These are phyloP conservation scores for Pseudocheirus occidentalis DNA, from an alignment of 2,797 vertebrate genomes.

Conservation along the genomic window DNA sequence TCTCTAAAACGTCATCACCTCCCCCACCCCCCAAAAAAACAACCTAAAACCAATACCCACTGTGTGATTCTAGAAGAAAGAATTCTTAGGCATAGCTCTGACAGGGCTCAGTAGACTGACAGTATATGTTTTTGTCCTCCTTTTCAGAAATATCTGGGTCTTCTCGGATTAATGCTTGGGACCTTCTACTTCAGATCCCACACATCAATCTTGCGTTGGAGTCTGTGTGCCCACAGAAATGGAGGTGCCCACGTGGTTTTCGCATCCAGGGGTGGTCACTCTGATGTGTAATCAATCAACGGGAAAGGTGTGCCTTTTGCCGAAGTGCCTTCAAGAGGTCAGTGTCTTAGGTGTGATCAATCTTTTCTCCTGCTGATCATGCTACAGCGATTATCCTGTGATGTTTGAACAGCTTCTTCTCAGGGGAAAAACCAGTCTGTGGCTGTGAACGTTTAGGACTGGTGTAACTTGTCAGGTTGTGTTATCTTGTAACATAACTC, in stretches of 20 bases:
- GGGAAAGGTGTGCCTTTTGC: constrained; percentile 72
- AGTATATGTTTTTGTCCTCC: constrained; percentile 26
- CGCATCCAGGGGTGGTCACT: constrained; percentile 66
- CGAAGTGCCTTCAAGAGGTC: constrained; percentile 69
- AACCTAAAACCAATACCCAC: background rate
- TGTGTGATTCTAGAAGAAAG: background rate
- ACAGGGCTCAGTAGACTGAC: background rate
- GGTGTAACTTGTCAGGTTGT: constrained; percentile 65
- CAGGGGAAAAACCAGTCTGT: constrained; percentile 63
- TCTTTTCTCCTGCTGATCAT: constrained; percentile 73
- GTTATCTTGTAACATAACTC: constrained; percentile 70
- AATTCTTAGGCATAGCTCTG: background rate
- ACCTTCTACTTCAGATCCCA: constrained; percentile 26
- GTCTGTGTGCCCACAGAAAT: constrained; percentile 47
- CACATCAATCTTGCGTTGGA: constrained; percentile 72
- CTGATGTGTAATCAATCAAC: constrained; percentile 78
- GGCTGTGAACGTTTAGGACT: constrained; percentile 54
- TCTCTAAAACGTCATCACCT: background rate
- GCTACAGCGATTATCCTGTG: constrained; percentile 66
- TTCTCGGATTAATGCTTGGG: constrained; percentile 41
- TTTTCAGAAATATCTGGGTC: constrained; percentile 52
- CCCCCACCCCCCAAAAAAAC: background rate
- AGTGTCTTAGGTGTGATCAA: constrained; percentile 74
- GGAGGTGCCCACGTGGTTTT: constrained; percentile 59
- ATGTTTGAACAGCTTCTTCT: constrained; percentile 69